These are phyloP conservation scores for Thrips palmi DNA, from an alignment of 1,140 invertebrate genomes.

Conservation along the genomic window DNA sequence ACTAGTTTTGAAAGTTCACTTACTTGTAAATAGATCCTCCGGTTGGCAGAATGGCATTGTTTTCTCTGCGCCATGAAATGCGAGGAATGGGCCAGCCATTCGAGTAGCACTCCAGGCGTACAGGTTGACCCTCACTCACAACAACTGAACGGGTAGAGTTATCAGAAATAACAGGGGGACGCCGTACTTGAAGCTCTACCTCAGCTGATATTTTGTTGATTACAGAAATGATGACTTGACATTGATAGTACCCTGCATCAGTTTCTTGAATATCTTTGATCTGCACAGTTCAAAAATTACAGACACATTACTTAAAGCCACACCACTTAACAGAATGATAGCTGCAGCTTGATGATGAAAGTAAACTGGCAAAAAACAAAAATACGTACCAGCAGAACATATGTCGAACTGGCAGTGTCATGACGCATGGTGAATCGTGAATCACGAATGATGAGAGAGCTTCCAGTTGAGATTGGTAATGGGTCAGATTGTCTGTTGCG, in stretches of 20 bases:
- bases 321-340: background rate
- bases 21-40: conserved; percentile 58
- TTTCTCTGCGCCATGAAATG: conserved; percentile 81
- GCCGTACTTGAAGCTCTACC: conserved; percentile 62
- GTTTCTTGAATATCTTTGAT: conserved; percentile 92
- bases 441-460: conserved; percentile 65
- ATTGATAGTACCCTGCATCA: conserved; percentile 73
- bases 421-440: conserved; percentile 69
- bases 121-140: conserved; percentile 56
- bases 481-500: conserved; percentile 30
- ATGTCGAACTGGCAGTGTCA: conserved; percentile 58
- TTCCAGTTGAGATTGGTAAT: conserved; percentile 57
- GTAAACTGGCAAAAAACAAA: background rate
- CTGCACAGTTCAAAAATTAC: conserved; percentile 23
- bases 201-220: conserved; percentile 63
- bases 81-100: conserved; percentile 61
- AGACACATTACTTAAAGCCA: background rate
- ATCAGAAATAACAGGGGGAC: conserved; percentile 79
- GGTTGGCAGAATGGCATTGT: conserved; percentile 79
- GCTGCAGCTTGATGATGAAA: background rate
- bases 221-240: conserved; percentile 63
- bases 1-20: conserved; percentile 1
- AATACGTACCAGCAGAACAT: conserved; percentile 47
- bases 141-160: conserved; percentile 77
- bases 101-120: conserved; percentile 73